Evolutionary conservation across 2,888 invertebrate species (phyloP).

Genomic region (Heliconius ismenius): DNA sequence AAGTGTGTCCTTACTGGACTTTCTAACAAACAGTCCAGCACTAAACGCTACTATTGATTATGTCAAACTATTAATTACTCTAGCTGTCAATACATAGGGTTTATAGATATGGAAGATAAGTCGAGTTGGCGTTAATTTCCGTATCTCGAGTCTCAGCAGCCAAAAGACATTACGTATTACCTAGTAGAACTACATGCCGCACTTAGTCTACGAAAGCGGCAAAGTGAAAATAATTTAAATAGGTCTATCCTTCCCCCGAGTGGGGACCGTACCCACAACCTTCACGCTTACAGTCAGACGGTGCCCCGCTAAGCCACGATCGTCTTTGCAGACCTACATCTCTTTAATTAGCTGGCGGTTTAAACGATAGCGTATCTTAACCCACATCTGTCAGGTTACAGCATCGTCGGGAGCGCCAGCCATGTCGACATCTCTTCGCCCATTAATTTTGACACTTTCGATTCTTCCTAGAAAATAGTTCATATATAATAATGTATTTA

Average conservation of each 20-base stretch:
- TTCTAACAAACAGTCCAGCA: conserved; percentile 1
- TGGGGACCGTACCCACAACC: too few relatives aligned
- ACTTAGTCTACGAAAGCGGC: neutral
- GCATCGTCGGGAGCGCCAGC: neutral
- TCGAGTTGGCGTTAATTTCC: neutral
- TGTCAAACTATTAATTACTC: neutral
- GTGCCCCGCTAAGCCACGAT: too few relatives aligned
- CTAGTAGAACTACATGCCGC: too few relatives aligned
- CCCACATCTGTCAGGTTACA: neutral
- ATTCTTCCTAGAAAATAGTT: conserved; percentile 2
- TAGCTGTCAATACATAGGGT: neutral
- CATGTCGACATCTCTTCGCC: neutral
- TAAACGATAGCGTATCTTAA: neutral
- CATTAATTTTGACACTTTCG: neutral
- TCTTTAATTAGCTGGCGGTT: neutral
- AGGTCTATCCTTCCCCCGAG: neutral
- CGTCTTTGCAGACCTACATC: neutral
- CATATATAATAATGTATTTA: neutral
- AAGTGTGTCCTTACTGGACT: conserved; percentile 2
- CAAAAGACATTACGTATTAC: neutral
- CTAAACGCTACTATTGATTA: neutral
- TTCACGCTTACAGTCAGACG: too few relatives aligned
- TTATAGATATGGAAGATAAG: neutral
- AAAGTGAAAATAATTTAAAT: neutral
- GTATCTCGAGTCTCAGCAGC: neutral